Evolutionary conservation across 2,113 vertebrate genomes (phyloP).

Genomic region (Callospermophilus lateralis): DNA sequence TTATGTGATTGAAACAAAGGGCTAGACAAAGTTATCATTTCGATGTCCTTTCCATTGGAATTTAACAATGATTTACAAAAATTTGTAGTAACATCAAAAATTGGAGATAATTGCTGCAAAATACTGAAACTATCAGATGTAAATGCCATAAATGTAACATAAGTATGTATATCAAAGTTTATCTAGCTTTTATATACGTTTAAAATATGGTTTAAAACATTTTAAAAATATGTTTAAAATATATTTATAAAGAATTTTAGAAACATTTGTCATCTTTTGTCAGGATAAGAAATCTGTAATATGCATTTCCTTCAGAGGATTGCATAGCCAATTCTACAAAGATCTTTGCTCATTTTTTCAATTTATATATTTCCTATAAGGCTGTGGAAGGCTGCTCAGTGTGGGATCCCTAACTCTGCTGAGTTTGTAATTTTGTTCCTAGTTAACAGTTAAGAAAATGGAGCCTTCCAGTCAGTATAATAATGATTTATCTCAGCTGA

Average conservation of each 20-base stretch:
- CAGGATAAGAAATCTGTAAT: not conserved
- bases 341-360: not conserved
- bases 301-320: not conserved
- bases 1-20: not conserved
- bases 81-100: not conserved
- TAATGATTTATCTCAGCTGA: conserved; percentile 25
- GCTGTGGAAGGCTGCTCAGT: not conserved
- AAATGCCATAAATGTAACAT: not conserved
- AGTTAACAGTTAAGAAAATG: conserved; percentile 5
- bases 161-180: not conserved
- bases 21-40: not conserved
- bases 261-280: not conserved
- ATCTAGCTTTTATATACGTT: not conserved
- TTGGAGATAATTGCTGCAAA: not conserved
- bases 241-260: not conserved
- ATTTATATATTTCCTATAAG: not conserved
- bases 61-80: not conserved
- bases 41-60: not conserved
- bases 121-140: not conserved
- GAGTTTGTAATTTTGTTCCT: not conserved
- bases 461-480: not conserved
- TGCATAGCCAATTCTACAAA: not conserved
- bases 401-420: not conserved
- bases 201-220: not conserved
- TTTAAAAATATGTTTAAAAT: not conserved